Evolutionary conservation across 2,888 invertebrate genomes (phyloP).

Genomic region (Apantesis nais): DNA sequence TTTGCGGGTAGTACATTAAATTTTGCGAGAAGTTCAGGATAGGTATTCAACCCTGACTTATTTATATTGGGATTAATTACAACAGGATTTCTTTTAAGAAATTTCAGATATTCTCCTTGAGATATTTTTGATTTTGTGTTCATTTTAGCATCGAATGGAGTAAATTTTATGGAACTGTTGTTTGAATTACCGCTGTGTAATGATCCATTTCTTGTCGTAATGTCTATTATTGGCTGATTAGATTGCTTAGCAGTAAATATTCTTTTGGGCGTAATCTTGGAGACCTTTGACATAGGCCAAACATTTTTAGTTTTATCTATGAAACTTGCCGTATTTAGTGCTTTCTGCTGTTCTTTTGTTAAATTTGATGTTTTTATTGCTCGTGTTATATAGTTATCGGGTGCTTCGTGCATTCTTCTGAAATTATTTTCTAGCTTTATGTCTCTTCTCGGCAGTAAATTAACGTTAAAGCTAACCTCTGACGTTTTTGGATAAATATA

Average conservation of each 20-base stretch:
- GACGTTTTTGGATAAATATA: constrained; percentile 24
- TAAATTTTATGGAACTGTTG: not conserved
- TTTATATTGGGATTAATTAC: not conserved
- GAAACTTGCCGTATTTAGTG: not conserved
- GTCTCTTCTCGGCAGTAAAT: constrained; percentile 54
- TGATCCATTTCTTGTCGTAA: not conserved
- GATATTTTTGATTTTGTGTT: constrained; percentile 8
- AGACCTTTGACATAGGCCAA: not conserved
- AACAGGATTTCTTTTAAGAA: constrained; percentile 12
- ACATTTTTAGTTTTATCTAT: not conserved
- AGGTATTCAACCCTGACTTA: constrained; percentile 5
- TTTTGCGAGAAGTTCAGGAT: constrained; percentile 11
- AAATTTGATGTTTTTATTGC: not conserved
- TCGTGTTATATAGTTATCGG: constrained; percentile 11
- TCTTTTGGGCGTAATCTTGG: not conserved
- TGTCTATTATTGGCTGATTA: not conserved
- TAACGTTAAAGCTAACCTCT: constrained; percentile 60
- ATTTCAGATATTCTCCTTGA: constrained; percentile 24
- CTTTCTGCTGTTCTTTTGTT: not conserved
- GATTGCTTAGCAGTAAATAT: not conserved
- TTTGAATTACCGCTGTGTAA: not conserved
- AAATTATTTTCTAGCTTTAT: constrained; percentile 13
- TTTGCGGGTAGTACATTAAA: constrained; percentile 3
- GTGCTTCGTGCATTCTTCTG: constrained; percentile 12
- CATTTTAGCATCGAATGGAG: not conserved